Evolutionary conservation across 2,797 vertebrate genomes (phyloP).

Genomic region (Poecile montanus): DNA sequence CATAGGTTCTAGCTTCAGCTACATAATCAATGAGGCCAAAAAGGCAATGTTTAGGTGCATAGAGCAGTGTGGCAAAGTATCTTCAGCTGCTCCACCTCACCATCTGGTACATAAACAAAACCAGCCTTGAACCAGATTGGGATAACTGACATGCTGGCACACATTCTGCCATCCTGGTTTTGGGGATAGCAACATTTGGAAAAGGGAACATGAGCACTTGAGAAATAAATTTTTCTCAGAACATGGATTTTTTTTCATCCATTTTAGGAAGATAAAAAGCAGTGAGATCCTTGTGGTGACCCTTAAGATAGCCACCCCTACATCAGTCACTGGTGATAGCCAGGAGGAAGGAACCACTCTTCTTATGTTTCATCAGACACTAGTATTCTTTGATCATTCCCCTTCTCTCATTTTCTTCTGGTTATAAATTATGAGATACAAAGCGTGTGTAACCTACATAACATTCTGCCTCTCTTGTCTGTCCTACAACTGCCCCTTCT

Average conservation of each 20-base stretch:
- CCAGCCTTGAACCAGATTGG: background rate
- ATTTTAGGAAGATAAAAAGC: background rate
- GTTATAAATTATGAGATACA: background rate
- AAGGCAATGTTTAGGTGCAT: background rate
- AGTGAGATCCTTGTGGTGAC: background rate
- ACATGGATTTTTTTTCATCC: background rate
- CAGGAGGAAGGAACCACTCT: background rate
- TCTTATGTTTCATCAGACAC: background rate
- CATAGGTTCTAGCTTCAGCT: background rate
- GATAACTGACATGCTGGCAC: background rate
- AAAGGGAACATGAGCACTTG: background rate
- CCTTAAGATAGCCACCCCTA: background rate
- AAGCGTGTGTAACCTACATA: rapidly evolving
- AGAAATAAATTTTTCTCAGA: background rate
- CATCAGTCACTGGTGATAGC: background rate
- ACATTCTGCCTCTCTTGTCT: background rate
- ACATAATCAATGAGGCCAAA: background rate
- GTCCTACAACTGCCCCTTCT: background rate
- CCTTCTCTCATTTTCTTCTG: background rate
- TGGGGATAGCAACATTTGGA: background rate
- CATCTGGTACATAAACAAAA: background rate
- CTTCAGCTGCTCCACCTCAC: background rate
- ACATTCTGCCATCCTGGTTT: background rate
- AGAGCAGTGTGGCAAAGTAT: background rate
- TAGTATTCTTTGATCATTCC: background rate